A percentile compares a stretch with the other conserved stretches of the same genome.
phyloP scores from a whole-genome alignment of 2,888 invertebrate species.

The Lasius fuliginosus region DNA sequence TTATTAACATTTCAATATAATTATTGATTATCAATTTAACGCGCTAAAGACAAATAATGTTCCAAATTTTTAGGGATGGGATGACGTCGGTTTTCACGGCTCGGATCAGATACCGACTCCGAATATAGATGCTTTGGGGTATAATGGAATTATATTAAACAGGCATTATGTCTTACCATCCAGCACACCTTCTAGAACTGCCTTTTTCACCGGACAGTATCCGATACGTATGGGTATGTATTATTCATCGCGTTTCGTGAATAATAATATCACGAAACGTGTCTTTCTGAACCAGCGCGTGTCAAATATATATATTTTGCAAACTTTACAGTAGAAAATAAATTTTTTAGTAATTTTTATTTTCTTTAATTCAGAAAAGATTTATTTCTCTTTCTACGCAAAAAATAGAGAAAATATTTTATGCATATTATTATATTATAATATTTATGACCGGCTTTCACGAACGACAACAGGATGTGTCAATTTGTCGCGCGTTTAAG shows the following conservation, averaged over 20 bases:
- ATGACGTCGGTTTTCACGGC: conserved; percentile 96
- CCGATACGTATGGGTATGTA: conserved; percentile 90
- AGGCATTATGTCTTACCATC: conserved; percentile 95
- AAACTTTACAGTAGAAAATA: not conserved
- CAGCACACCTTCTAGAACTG: conserved; percentile 94
- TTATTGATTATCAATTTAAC: not conserved
- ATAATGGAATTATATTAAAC: conserved; percentile 94
- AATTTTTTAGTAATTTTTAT: not conserved
- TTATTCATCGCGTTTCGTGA: not conserved
- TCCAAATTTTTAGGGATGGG: conserved; percentile 90
- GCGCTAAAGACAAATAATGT: not conserved
- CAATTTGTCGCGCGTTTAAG: not conserved
- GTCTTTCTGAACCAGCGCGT: not conserved
- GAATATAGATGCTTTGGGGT: conserved; percentile 95
- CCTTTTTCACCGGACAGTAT: conserved; percentile 95
- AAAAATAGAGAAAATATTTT: not conserved
- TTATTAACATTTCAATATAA: not conserved
- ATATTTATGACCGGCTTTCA: not conserved
- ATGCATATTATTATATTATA: not conserved
- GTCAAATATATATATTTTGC: not conserved
- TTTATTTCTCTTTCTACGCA: not conserved
- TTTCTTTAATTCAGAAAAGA: not conserved
- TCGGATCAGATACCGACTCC: conserved; percentile 95
- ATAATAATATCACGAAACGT: not conserved
- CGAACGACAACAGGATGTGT: not conserved